Evolutionary conservation across 2,888 invertebrate genomes (phyloP), one percentile per base, ranked within the genome.

Genomic region (Molorchus minor): DNA sequence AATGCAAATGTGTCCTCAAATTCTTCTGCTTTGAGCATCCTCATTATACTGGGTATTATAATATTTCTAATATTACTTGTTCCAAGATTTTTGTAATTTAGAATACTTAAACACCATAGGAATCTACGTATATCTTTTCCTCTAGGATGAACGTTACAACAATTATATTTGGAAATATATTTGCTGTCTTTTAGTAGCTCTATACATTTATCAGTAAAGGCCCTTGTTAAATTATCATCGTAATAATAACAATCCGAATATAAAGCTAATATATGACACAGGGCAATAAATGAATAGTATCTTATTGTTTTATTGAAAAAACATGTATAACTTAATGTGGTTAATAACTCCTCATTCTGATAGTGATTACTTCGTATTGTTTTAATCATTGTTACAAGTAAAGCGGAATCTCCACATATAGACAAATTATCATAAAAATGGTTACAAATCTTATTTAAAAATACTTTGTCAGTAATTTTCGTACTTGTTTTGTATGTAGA

Each of bases 81-180:
- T 47, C 68, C 60, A 0, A 78, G 36, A 33, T 63, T 36, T 47
- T 69, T 70, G 56, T 76, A 76, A 55, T 79, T 72, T 29, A 72
- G 65, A 55, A 68, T 76, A 65, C 79, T 78, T 20, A 78, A 61
- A 36, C 77, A 71, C 82, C 82, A 82, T 10, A 83, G 68, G 53
- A 83, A 77, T 45, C 79, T 73, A 46, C 78, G 77, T n/a, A 83
- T 72, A 71, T 84, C 83, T 71, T 83, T 83, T 2, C 69, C 63
- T 54, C 82, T 73, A 13, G 74, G 65, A 44, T 73, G 68, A 21
- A 73, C 68, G 8, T 44, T 60, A 21, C 70, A 66, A 65, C 72
- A 61, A 25, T 54, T 15, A 30, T 66, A 56, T 59, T 62, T 66
- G 7, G 71, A 52, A 13, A 44, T 56, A 51, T 65, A 68, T 20